A percentile compares a stretch with the other conserved stretches of the same genome.
Evolutionary conservation across 2,113 vertebrate genomes (phyloP).

Genomic region (Scomber scombrus): DNA sequence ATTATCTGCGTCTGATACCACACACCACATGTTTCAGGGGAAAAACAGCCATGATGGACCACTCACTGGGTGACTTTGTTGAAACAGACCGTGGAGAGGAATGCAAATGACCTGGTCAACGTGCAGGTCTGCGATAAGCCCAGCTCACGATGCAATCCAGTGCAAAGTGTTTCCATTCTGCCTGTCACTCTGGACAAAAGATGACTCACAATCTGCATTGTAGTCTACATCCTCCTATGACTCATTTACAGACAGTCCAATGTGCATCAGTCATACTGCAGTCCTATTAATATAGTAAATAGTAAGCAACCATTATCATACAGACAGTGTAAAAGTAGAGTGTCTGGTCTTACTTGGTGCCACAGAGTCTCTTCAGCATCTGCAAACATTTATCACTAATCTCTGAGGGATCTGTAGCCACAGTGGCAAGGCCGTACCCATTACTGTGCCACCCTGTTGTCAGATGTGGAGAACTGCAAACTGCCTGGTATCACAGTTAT

Average conservation of each 20-base stretch:
- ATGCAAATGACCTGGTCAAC: slow-evolving; percentile 72
- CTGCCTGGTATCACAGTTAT: slow-evolving; percentile 15
- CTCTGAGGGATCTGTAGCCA: slow-evolving; percentile 46
- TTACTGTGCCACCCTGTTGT: slow-evolving; percentile 42
- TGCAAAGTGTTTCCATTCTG: slow-evolving; percentile 56
- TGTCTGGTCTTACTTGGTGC: slow-evolving; percentile 17
- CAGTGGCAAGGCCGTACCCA: slow-evolving; percentile 34
- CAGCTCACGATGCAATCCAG: slow-evolving; percentile 1
- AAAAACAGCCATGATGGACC: slow-evolving; percentile 29
- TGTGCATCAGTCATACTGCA: not conserved
- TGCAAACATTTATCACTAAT: slow-evolving; percentile 61
- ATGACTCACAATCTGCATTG: not conserved
- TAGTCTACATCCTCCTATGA: slow-evolving; percentile 3
- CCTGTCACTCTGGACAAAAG: slow-evolving; percentile 5
- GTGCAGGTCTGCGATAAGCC: slow-evolving; percentile 52
- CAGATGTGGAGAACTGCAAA: slow-evolving; percentile 26
- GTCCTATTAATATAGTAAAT: not conserved
- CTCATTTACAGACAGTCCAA: not conserved
- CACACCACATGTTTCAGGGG: slow-evolving; percentile 41
- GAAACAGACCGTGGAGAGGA: slow-evolving; percentile 58
- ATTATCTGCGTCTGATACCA: slow-evolving; percentile 60
- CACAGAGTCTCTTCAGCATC: slow-evolving; percentile 45
- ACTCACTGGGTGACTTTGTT: slow-evolving; percentile 37
- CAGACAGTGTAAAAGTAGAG: slow-evolving; percentile 11
- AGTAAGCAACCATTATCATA: slow-evolving; percentile 2